A percentile compares a stretch with the other conserved stretches of the same genome.
These are phyloP conservation scores for Agapostemon virescens DNA, from an alignment of 2,888 invertebrate genomes.

Conservation along the genomic window DNA sequence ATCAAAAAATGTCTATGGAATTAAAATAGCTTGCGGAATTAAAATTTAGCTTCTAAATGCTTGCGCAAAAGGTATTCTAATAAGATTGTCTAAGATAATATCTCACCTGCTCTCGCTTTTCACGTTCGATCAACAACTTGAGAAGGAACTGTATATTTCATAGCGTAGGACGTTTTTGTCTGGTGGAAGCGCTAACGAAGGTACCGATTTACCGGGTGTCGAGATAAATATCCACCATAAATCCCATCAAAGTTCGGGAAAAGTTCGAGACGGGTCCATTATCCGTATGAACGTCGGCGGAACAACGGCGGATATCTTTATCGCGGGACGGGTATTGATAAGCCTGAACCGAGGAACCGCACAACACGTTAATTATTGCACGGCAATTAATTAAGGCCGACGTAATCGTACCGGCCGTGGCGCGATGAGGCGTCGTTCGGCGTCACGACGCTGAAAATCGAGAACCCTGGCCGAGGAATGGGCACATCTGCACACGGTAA, in stretches of 20 bases:
- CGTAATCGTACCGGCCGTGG: slow-evolving; percentile 42
- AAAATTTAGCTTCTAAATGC: too few relatives aligned
- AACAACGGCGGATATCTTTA: slow-evolving; percentile 5
- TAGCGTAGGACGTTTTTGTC: not conserved
- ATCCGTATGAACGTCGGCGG: slow-evolving; percentile 8
- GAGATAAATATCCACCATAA: not conserved
- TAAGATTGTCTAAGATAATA: too few relatives aligned
- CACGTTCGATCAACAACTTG: too few relatives aligned
- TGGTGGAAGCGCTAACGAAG: not conserved
- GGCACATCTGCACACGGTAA: not conserved
- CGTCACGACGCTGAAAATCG: slow-evolving; percentile 24
- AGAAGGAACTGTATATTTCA: too few relatives aligned
- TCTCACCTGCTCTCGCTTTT: too few relatives aligned
- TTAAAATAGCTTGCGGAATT: too few relatives aligned
- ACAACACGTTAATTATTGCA: slow-evolving; percentile 54
- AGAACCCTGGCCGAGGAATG: slow-evolving; percentile 20
- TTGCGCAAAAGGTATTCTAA: too few relatives aligned
- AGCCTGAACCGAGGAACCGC: slow-evolving; percentile 13
- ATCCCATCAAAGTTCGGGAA: slow-evolving; percentile 31
- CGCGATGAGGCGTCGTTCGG: slow-evolving; percentile 13
- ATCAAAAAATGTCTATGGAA: too few relatives aligned
- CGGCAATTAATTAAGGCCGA: slow-evolving; percentile 54
- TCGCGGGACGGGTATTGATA: slow-evolving; percentile 22
- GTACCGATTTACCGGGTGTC: not conserved
- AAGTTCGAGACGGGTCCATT: slow-evolving; percentile 5